Conservation (phyloP, 2,113 vertebrate species). For the Hemicordylus capensis region DNA sequence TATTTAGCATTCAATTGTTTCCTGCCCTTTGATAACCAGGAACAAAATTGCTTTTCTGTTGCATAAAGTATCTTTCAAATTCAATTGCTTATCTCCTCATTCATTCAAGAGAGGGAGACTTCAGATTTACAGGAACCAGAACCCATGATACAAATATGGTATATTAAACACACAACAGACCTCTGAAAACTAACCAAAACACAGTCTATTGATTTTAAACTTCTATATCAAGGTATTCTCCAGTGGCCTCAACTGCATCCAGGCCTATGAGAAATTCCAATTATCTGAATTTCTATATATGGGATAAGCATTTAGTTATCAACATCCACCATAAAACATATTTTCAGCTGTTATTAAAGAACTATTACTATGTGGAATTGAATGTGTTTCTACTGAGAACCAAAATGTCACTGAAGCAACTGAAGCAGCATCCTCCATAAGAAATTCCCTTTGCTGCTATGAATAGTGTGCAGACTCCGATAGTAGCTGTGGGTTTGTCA, state of each 20-base stretch:
- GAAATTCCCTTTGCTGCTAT: constrained; percentile 56
- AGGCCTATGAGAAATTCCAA: constrained; percentile 75
- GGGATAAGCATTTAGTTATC: constrained; percentile 78
- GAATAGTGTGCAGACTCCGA: constrained; percentile 14
- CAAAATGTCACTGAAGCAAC: constrained; percentile 2
- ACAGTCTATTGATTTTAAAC: constrained; percentile 77
- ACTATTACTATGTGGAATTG: constrained; percentile 66
- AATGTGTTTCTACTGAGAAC: constrained; percentile 31
- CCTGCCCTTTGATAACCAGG: constrained; percentile 78
- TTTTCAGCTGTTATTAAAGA: constrained; percentile 72
- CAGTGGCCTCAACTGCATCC: constrained; percentile 62
- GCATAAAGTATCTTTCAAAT: constrained; percentile 83
- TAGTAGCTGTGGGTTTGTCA: constrained; percentile 1
- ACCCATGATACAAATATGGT: constrained; percentile 73
- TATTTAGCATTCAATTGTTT: constrained; percentile 71
- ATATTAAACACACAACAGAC: constrained; percentile 73
- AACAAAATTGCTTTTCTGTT: constrained; percentile 84
- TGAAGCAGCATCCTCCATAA: constrained; percentile 50
- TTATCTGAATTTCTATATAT: constrained; percentile 76
- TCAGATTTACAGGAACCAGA: constrained; percentile 74
- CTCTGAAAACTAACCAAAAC: constrained; percentile 78
- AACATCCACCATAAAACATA: constrained; percentile 72
- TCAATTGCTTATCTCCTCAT: constrained; percentile 82
- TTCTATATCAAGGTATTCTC: constrained; percentile 74
- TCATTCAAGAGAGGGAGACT: constrained; percentile 77